A percentile compares a stretch with the other conserved stretches of the same genome.
Conservation (phyloP, 2,797 vertebrate genomes). For the Cuniculus paca region DNA sequence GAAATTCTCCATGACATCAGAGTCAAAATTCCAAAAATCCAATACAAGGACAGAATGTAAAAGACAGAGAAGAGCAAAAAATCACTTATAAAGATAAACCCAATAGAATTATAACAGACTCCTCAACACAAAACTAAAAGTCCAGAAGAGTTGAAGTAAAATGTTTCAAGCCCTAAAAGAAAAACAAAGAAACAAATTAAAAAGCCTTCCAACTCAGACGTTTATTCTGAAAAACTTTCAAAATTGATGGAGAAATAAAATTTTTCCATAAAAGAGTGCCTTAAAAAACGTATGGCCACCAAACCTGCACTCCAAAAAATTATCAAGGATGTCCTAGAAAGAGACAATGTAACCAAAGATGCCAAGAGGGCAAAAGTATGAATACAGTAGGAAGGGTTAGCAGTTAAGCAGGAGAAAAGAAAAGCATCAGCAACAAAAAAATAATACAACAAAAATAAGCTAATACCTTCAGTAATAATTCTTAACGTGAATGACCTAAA, state of each 20-base stretch:
- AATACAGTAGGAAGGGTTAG: not conserved
- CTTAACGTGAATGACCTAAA: not conserved
- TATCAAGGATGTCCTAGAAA: not conserved
- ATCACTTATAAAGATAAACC: not conserved
- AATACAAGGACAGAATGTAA: not conserved
- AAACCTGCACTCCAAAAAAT: not conserved
- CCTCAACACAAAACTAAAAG: not conserved
- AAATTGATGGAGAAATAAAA: not conserved
- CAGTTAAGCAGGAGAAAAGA: not conserved
- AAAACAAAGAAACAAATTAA: not conserved
- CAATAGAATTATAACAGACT: not conserved
- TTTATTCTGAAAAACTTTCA: not conserved
- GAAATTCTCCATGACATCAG: not conserved
- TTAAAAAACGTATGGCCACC: not conserved
- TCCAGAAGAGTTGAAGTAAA: not conserved
- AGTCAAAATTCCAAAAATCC: not conserved
- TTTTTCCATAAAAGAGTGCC: not conserved
- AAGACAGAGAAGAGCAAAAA: not conserved
- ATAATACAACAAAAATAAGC: not conserved
- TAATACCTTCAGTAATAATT: not conserved
- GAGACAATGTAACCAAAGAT: not conserved
- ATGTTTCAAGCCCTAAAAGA: not conserved
- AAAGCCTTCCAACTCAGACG: not conserved
- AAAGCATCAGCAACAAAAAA: not conserved
- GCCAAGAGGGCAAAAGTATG: not conserved